Evolutionary conservation across 2,888 invertebrate species (phyloP).

Genomic region (Hemithea aestivaria): DNA sequence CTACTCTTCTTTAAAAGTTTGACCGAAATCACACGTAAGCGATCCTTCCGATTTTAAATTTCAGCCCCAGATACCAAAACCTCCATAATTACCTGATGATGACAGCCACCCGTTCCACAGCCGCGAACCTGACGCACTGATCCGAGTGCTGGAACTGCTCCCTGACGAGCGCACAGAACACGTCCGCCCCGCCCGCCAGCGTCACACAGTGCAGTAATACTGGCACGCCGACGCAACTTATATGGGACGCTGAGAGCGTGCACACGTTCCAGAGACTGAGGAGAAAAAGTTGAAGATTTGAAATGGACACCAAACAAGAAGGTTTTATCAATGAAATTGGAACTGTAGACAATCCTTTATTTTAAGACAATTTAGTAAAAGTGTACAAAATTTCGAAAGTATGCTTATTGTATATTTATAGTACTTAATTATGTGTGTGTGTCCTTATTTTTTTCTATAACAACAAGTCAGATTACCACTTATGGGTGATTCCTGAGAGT

Average conservation of each 20-base stretch:
- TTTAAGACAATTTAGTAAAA: too few relatives aligned
- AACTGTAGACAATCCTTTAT: too few relatives aligned
- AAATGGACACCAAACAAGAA: not conserved
- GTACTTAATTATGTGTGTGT: too few relatives aligned
- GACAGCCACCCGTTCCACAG: constrained; percentile 96
- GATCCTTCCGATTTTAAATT: too few relatives aligned
- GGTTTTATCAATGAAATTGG: too few relatives aligned
- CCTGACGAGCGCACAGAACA: constrained; percentile 97
- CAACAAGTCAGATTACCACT: too few relatives aligned
- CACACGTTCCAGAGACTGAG: constrained; percentile 94
- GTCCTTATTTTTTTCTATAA: too few relatives aligned
- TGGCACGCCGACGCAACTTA: constrained; percentile 95
- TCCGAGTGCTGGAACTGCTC: constrained; percentile 95
- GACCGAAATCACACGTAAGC: too few relatives aligned
- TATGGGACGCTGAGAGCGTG: constrained; percentile 95
- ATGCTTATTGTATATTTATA: too few relatives aligned
- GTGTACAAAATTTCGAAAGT: too few relatives aligned
- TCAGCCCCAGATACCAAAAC: not conserved
- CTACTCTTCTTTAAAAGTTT: too few relatives aligned
- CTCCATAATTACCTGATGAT: constrained; percentile 81
- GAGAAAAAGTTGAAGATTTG: not conserved
- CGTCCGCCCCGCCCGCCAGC: constrained; percentile 94
- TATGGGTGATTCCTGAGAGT: too few relatives aligned
- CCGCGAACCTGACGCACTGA: constrained; percentile 94
- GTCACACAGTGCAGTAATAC: constrained; percentile 97